Evolutionary conservation across 2,888 invertebrate genomes (phyloP).

Genomic region (Folsomia candida): DNA sequence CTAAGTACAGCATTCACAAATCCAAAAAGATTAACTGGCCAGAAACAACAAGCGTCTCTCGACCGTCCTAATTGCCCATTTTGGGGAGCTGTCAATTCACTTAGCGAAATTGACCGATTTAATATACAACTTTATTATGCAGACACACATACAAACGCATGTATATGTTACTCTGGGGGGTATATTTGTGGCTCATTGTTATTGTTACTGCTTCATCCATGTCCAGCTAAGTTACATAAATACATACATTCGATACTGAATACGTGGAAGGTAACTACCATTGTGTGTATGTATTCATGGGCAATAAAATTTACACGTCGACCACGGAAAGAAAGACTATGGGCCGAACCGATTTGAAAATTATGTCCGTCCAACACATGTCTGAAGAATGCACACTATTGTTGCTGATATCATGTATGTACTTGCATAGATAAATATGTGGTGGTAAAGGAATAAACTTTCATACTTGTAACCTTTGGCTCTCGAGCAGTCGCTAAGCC

Average conservation of each 20-base stretch:
- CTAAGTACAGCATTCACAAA: constrained; percentile 8
- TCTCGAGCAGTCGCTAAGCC: background rate
- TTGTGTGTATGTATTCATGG: background rate
- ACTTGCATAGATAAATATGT: too few species aligned
- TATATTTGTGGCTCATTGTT: background rate
- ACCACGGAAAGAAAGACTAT: too few species aligned
- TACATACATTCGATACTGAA: background rate
- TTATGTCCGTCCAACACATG: too few species aligned
- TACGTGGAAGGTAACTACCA: background rate
- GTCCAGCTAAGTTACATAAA: background rate
- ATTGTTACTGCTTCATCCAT: background rate
- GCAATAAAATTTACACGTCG: background rate
- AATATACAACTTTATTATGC: constrained; percentile 2
- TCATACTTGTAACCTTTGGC: too few species aligned
- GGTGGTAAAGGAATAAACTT: too few species aligned
- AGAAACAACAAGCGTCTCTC: constrained; percentile 6
- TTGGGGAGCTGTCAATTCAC: constrained; percentile 13
- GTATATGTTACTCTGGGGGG: too few species aligned
- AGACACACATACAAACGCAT: too few species aligned
- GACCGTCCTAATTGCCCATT: constrained; percentile 10
- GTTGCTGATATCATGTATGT: too few species aligned
- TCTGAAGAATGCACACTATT: too few species aligned
- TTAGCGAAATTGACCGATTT: constrained; percentile 14
- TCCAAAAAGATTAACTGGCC: constrained; percentile 15
- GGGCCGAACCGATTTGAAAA: too few species aligned